A percentile compares a stretch with the other conserved stretches of the same genome.
Conservation (phyloP, 2,888 invertebrate genomes). For the Idaea dimidiata region DNA sequence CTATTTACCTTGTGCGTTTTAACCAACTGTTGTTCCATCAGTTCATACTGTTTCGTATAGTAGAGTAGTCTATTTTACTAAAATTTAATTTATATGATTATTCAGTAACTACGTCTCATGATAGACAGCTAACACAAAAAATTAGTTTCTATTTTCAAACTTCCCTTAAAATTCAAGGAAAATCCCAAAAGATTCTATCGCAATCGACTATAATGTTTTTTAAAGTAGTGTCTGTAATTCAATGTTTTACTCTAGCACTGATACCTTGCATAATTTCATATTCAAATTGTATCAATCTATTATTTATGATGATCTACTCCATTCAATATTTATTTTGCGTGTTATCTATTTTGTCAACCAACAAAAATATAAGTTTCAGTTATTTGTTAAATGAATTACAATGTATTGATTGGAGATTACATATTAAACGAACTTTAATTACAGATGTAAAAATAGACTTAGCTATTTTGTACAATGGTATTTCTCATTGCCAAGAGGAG, state of each 20-base stretch:
- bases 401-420: neutral
- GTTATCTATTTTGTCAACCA: neutral
- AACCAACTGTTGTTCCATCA: neutral
- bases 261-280: neutral
- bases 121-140: neutral
- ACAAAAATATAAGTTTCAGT: neutral
- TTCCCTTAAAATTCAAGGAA: neutral
- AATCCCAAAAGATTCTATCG: neutral
- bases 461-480: neutral
- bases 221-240: neutral
- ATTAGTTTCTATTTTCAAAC: neutral
- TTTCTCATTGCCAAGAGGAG: neutral
- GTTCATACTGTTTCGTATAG: neutral
- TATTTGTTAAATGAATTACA: neutral
- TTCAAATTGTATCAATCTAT: neutral
- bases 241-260: neutral
- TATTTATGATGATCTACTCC: neutral
- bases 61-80: neutral
- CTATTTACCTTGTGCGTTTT: neutral
- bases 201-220: neutral
- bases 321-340: neutral
- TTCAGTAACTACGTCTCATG: neutral
- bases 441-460: neutral
- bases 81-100: neutral
- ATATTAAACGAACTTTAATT: neutral